A percentile compares a stretch with the other conserved stretches of the same genome.
Conservation (phyloP, 2,888 invertebrate species). For the Fissipunctia ypsillon region DNA sequence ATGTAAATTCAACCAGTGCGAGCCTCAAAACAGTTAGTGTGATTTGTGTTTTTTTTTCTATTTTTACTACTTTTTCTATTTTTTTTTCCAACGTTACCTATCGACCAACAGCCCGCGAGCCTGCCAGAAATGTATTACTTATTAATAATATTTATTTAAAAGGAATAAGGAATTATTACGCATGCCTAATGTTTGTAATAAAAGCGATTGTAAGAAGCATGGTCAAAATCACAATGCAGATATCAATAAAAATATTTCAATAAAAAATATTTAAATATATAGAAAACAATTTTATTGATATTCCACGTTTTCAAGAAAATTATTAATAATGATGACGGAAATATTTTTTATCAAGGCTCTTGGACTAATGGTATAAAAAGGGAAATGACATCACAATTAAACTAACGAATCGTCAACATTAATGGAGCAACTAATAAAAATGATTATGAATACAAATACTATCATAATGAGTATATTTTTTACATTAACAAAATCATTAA, state of each 20-base stretch:
- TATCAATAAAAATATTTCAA: constrained; percentile 45
- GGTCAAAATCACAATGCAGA: constrained; percentile 64
- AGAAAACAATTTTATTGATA: constrained; percentile 47
- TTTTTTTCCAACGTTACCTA: constrained; percentile 78
- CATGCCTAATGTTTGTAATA: constrained; percentile 75
- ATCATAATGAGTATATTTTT: background rate
- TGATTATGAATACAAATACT: background rate
- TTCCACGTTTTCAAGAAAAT: constrained; percentile 34
- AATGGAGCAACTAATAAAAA: constrained; percentile 48
- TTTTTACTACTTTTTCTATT: constrained; percentile 59
- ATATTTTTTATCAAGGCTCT: constrained; percentile 48
- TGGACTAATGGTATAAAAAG: constrained; percentile 43
- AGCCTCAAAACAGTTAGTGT: constrained; percentile 56
- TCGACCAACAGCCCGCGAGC: constrained; percentile 79
- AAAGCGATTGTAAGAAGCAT: constrained; percentile 75
- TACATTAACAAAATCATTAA: constrained; percentile 6
- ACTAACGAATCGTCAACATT: constrained; percentile 56
- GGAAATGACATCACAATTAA: constrained; percentile 35
- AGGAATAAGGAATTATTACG: constrained; percentile 63
- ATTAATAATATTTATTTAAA: constrained; percentile 60
- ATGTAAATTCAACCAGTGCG: constrained; percentile 56
- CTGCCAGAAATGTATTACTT: constrained; percentile 74
- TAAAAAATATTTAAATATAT: constrained; percentile 1
- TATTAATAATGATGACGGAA: constrained; percentile 40
- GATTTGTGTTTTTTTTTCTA: constrained; percentile 55